Base-by-base conservation (phyloP, 2,113 vertebrate genomes). In the Oenanthe oenanthe region DNA sequence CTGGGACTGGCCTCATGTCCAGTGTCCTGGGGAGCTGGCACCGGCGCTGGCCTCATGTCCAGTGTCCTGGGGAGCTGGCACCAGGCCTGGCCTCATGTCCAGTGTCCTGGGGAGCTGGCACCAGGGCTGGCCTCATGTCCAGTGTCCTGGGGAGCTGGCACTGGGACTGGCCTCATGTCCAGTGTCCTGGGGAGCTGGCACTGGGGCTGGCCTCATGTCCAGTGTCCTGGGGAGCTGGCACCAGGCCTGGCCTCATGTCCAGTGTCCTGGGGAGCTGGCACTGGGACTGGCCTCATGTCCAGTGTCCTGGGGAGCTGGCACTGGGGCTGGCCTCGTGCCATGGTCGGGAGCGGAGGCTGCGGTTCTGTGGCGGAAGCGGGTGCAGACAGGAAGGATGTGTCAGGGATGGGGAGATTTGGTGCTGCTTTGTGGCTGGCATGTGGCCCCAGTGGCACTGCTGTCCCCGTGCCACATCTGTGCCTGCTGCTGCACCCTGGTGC, bases 281-380 rank as follows among this genome's bases (percentile, higher is more conserved):
- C 11, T 6, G 4, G 10, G 38, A 48, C 21, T 3, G 47, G 22
- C 12, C 28, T 18, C 4, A 3, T 77, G 73, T 19, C 22, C 10
- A 6, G 45, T 16, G 84, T 54, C 84, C 63, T 2, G 73, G 84
- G 20, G 56, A n/a, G 84, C 18, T 65, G 70, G n/a, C 38, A 28
- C 12, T 7, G 4, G 11, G n/a, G 58, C 21, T 12, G 66, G 34
- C 58, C 34, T 4, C 6, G 6, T 7, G 36, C 57, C 2, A 43
- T 1, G 28, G 45, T 48, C 16, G 3, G 32, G 36, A 81, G 88
- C 40, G 32, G 50, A 66, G 92, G 79, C 89, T 87, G 91, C 21
- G 91, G 88, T 83, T 87, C 43, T 75, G 72, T 15, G 1, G 7
- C 48, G 93, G 96, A 97, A 96, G 79, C 6, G 66, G 72, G 70